phyloP scores from a whole-genome alignment of 2,113 vertebrate genomes.

The Apaloderma vittatum region DNA sequence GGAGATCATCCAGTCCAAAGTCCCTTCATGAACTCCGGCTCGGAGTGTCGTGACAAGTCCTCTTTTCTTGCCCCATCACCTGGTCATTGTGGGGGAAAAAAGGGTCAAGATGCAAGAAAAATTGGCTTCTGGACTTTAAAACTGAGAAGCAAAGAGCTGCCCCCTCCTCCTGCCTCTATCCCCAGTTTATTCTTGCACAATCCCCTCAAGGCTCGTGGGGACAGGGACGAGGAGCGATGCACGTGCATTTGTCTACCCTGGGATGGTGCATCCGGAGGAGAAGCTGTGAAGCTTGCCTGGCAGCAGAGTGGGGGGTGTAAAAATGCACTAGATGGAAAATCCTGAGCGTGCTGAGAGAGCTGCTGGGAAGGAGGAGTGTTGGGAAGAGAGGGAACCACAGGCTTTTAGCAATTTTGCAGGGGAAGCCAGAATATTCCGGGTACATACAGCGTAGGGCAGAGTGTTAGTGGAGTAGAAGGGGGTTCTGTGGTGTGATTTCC shows the following conservation, averaged over 20 bases:
- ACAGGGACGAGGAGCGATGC: neutral
- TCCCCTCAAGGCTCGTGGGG: rapidly evolving
- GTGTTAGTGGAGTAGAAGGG: neutral
- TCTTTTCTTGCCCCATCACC: neutral
- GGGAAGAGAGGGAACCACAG: neutral
- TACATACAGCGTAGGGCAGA: neutral
- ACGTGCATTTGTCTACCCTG: neutral
- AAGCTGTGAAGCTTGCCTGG: neutral
- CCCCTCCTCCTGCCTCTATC: neutral
- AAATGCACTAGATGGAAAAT: neutral
- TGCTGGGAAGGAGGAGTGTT: neutral
- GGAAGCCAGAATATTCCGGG: neutral
- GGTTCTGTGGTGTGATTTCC: neutral
- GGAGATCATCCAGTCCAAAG: too few species aligned
- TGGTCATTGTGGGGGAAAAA: neutral
- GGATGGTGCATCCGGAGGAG: neutral
- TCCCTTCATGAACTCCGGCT: neutral
- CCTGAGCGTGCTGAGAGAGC: neutral
- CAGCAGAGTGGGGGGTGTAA: neutral
- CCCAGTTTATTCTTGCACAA: neutral
- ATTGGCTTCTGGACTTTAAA: neutral
- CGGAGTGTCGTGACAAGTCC: rapidly evolving
- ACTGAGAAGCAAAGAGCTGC: neutral
- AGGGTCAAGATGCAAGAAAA: neutral
- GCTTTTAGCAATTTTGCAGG: neutral